These are phyloP conservation scores for Orgyia antiqua DNA, from an alignment of 2,888 invertebrate genomes.

Conservation along the genomic window DNA sequence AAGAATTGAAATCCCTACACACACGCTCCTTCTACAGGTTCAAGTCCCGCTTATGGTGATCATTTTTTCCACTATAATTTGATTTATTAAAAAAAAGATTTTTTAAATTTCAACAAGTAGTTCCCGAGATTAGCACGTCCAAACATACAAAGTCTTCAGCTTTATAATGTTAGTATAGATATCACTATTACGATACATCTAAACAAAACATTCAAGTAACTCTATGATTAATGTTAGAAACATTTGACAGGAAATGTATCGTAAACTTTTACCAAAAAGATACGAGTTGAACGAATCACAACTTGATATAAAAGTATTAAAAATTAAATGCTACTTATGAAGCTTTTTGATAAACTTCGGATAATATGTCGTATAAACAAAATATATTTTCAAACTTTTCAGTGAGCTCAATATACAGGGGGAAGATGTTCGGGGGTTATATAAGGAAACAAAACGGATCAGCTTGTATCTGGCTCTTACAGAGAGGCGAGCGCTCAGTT, in stretches of 20 bases:
- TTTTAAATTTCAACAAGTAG: no score
- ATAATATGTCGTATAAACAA: constrained; percentile 25
- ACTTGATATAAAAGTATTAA: constrained; percentile 19
- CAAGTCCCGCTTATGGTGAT: no score
- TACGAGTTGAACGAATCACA: constrained; percentile 2
- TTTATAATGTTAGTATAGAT: no score
- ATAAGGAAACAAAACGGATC: constrained; percentile 61
- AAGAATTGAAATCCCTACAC: no score
- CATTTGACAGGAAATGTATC: constrained; percentile 4
- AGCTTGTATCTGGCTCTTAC: constrained; percentile 45
- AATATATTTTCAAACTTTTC: constrained; percentile 29
- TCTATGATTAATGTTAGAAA: constrained; percentile 5
- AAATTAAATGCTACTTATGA: constrained; percentile 25
- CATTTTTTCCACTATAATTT: no score
- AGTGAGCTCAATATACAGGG: constrained; percentile 13
- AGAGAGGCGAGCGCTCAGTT: constrained; percentile 21
- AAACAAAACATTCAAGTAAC: constrained; percentile 3
- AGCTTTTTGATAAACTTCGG: constrained; percentile 21
- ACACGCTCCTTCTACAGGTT: no score
- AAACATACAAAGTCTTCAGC: no score
- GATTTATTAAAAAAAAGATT: no score
- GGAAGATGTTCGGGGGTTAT: constrained; percentile 19
- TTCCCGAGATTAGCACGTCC: no score
- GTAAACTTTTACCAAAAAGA: constrained; percentile 3
- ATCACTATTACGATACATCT: no score